Evolutionary conservation across 2,888 invertebrate genomes (phyloP).

Genomic region (Caradrina clavipalpis): DNA sequence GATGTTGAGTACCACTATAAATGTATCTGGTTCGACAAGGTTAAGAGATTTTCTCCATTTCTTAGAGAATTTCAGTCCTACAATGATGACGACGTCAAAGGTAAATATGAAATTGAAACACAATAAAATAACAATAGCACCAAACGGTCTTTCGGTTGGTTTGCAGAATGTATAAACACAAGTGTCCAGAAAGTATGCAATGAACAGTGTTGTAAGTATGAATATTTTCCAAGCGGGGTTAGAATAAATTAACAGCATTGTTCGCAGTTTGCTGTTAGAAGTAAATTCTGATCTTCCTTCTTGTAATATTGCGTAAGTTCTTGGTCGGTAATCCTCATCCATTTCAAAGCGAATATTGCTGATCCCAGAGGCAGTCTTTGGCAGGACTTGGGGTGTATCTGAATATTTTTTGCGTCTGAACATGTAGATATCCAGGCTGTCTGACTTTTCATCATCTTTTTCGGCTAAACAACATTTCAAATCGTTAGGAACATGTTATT

Average conservation of each 20-base stretch:
- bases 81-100: constrained; percentile 79
- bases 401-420: constrained; percentile 74
- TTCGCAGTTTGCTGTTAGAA: constrained; percentile 76
- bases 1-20: constrained; percentile 78
- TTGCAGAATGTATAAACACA: constrained; percentile 82
- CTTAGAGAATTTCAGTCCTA: constrained; percentile 83
- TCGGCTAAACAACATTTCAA: constrained; percentile 49
- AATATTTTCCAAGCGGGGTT: constrained; percentile 83
- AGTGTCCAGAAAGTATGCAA: constrained; percentile 82
- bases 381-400: constrained; percentile 30
- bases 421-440: constrained; percentile 78
- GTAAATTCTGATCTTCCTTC: constrained; percentile 82
- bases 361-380: constrained; percentile 9
- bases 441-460: constrained; percentile 56
- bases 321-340: constrained; percentile 74
- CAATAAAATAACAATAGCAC: constrained; percentile 76
- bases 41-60: constrained; percentile 87
- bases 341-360: constrained; percentile 69
- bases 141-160: constrained; percentile 72
- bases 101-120: constrained; percentile 80
- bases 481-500: neutral
- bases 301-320: constrained; percentile 84
- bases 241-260: constrained; percentile 81
- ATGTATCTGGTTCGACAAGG: constrained; percentile 83
- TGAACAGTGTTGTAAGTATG: constrained; percentile 78